A percentile compares a stretch with the other conserved stretches of the same genome.
These are phyloP conservation scores for Drosophila atripex DNA, from an alignment of 2,888 invertebrate genomes.

Conservation along the genomic window DNA sequence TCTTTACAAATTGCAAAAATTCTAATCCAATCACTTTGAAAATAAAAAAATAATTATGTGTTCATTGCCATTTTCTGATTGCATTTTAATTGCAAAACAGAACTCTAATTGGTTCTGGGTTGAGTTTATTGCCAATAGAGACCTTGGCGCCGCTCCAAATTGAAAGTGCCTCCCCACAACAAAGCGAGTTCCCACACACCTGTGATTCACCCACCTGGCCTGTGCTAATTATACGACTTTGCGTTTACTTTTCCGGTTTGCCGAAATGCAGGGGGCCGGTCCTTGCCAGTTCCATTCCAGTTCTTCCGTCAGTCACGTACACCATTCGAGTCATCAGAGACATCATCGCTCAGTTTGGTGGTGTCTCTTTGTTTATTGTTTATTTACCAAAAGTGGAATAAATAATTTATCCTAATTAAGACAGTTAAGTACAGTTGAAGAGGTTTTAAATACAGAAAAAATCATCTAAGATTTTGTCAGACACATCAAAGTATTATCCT, in stretches of 20 bases:
- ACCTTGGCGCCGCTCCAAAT: conserved; percentile 38
- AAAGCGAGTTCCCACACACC: conserved; percentile 17
- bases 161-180: conserved; percentile 34
- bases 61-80: background rate
- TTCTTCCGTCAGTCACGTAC: conserved; percentile 41
- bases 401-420: too few species aligned
- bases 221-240: conserved; percentile 34
- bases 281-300: conserved; percentile 23
- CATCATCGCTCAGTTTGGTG: conserved; percentile 5
- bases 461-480: background rate
- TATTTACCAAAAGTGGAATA: background rate
- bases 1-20: background rate
- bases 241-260: conserved; percentile 42
- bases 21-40: background rate
- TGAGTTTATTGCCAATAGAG: conserved; percentile 20
- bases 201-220: conserved; percentile 30
- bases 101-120: conserved; percentile 14
- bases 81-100: background rate
- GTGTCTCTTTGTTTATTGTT: conserved; percentile 20
- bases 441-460: too few species aligned
- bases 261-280: conserved; percentile 31
- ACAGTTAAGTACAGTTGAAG: too few species aligned
- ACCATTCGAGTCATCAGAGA: conserved; percentile 11
- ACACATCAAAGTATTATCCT: background rate
- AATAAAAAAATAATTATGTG: background rate